Percentiles rank a stretch among this genome's conserved stretches.
Evolutionary conservation across 2,888 invertebrate species (phyloP).

Genomic region (Flabesymbios commensalis): DNA sequence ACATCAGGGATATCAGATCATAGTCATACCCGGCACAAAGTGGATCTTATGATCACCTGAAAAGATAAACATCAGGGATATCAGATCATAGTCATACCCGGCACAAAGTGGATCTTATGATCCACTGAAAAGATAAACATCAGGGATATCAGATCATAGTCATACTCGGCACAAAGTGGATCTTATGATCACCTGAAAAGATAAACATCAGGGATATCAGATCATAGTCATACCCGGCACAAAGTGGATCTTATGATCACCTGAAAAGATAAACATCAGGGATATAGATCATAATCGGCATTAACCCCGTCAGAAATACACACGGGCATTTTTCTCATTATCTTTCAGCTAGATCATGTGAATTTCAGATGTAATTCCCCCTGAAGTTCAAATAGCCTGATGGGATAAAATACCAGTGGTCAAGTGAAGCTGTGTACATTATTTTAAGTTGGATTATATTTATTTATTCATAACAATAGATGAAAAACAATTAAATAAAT

Average conservation of each 20-base stretch:
- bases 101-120: constrained; percentile 84
- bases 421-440: too few relatives aligned
- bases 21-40: not conserved
- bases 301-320: too few relatives aligned
- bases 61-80: not conserved
- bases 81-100: constrained; percentile 69
- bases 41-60: constrained; percentile 69
- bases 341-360: too few relatives aligned
- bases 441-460: too few relatives aligned
- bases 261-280: constrained; percentile 59
- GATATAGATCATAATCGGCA: constrained; percentile 40
- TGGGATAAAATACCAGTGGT: too few relatives aligned
- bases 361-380: too few relatives aligned
- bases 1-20: not conserved
- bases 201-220: not conserved
- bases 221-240: constrained; percentile 76
- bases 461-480: too few relatives aligned
- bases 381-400: too few relatives aligned
- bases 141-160: not conserved
- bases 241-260: constrained; percentile 76
- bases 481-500: too few relatives aligned
- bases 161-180: constrained; percentile 87
- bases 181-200: constrained; percentile 70
- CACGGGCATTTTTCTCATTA: too few relatives aligned
- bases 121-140: constrained; percentile 59